Evolutionary conservation across 1,140 invertebrate species (phyloP).

Genomic region (Conus ventricosus): DNA sequence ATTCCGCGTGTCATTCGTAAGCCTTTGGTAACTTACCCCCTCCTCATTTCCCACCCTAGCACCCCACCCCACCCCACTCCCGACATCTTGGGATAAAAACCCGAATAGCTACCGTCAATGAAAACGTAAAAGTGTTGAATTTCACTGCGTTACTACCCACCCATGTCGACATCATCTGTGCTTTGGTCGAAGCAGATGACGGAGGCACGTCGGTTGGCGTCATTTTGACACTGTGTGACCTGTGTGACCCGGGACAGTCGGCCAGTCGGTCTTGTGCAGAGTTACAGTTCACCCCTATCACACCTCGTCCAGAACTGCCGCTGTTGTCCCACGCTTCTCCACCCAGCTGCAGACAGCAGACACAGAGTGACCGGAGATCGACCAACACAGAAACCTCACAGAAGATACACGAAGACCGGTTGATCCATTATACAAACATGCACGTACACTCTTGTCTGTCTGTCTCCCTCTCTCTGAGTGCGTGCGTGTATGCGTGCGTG

Average conservation of each 20-base stretch:
- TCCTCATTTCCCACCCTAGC: too few species aligned
- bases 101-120: too few species aligned
- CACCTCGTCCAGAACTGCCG: constrained; percentile 29
- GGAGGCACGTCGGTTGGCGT: constrained; percentile 24
- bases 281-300: constrained; percentile 46
- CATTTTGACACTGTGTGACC: not conserved
- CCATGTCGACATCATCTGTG: constrained; percentile 44
- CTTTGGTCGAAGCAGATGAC: constrained; percentile 59
- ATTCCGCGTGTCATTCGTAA: too few species aligned
- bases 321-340: constrained; percentile 21
- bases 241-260: constrained; percentile 32
- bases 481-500: too few species aligned
- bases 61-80: too few species aligned
- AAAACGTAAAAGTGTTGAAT: not conserved
- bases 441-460: too few species aligned
- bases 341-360: constrained; percentile 27
- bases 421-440: too few species aligned
- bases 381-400: too few species aligned
- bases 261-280: constrained; percentile 41
- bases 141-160: constrained; percentile 40
- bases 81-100: too few species aligned
- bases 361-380: not conserved
- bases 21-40: too few species aligned
- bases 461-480: too few species aligned
- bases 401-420: too few species aligned